These are phyloP conservation scores for Acrocyrtus sp. DNA, from an alignment of 2,888 invertebrate genomes.

Conservation along the genomic window DNA sequence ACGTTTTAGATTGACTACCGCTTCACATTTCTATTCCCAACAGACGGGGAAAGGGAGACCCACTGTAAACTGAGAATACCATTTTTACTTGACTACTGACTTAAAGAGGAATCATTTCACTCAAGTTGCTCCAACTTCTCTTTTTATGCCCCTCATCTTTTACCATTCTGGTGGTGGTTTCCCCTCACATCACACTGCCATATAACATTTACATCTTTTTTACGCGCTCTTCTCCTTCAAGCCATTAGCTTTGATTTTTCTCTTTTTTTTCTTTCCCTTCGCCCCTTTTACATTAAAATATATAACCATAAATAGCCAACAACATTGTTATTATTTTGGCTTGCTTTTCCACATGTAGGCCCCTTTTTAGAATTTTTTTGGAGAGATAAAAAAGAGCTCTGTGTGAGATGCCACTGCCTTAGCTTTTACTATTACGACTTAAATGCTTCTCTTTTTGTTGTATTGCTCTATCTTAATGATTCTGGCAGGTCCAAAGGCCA, in stretches of 20 bases:
- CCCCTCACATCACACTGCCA: too few relatives aligned
- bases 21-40: too few relatives aligned
- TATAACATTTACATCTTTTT: conserved; percentile 16
- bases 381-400: background rate
- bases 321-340: conserved; percentile 21
- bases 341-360: too few relatives aligned
- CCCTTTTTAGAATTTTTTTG: conserved; percentile 8
- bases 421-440: background rate
- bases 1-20: too few relatives aligned
- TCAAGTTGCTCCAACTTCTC: too few relatives aligned
- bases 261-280: too few relatives aligned
- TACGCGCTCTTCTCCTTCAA: conserved; percentile 21
- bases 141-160: conserved; percentile 15
- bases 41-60: too few relatives aligned
- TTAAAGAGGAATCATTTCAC: too few relatives aligned
- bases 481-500: conserved; percentile 34
- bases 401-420: too few relatives aligned
- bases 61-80: too few relatives aligned
- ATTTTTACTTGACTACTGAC: too few relatives aligned
- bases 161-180: too few relatives aligned
- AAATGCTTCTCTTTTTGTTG: conserved; percentile 7
- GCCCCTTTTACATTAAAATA: conserved; percentile 25
- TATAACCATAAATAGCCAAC: conserved; percentile 10
- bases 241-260: conserved; percentile 27
- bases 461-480: conserved; percentile 19